Evolutionary conservation across 2,113 vertebrate genomes (phyloP).

Genomic region (Macquaria ambigua): DNA sequence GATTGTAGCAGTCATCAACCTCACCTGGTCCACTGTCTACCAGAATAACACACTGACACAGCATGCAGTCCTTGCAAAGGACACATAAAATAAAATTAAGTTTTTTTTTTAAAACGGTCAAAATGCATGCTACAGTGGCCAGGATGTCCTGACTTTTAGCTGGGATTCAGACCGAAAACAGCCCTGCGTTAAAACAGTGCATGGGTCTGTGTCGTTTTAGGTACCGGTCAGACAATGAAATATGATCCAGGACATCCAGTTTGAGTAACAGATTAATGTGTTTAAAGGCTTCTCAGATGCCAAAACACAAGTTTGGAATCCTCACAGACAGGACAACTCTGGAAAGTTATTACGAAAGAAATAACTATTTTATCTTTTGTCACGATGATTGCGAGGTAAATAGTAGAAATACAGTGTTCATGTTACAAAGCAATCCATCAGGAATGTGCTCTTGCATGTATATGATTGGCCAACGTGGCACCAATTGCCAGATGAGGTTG

Average conservation of each 20-base stretch:
- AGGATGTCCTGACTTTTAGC: background rate
- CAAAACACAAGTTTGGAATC: too few species aligned
- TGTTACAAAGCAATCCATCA: background rate
- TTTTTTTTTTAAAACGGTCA: background rate
- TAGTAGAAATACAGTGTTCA: background rate
- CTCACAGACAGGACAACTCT: too few species aligned
- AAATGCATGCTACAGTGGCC: background rate
- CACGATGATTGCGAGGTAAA: background rate
- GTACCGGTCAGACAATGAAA: background rate
- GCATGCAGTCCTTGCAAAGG: too few species aligned
- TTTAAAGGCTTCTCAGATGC: background rate
- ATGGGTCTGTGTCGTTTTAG: background rate
- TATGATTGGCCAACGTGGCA: background rate
- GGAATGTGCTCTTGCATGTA: background rate
- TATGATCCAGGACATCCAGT: background rate
- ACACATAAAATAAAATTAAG: background rate
- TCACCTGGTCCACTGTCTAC: conserved; percentile 9
- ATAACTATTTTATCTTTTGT: background rate
- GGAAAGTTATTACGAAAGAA: background rate
- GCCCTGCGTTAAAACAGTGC: background rate
- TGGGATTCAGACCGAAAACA: background rate
- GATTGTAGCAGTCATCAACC: background rate
- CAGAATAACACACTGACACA: background rate
- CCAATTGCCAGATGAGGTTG: too few species aligned
- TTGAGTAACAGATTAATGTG: background rate